These are phyloP conservation scores for Drosophila maculinotata DNA, from an alignment of 2,888 invertebrate genomes.

Conservation along the genomic window DNA sequence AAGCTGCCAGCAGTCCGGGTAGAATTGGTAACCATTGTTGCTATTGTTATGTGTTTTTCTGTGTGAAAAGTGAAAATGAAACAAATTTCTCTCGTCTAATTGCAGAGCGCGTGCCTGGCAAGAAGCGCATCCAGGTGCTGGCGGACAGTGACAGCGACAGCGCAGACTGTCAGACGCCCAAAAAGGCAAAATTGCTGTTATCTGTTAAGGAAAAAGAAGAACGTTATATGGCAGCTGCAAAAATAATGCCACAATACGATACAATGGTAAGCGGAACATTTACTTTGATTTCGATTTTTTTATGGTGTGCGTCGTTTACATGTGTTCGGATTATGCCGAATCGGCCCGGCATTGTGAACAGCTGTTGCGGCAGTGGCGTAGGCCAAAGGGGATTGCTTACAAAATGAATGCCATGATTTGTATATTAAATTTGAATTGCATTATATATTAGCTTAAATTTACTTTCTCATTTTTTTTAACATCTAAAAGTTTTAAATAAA, in stretches of 20 bases:
- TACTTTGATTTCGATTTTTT: neutral
- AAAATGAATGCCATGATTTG: neutral
- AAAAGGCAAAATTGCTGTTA: constrained; percentile 79
- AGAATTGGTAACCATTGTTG: constrained; percentile 63
- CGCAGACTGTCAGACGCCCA: constrained; percentile 72
- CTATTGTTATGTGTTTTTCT: constrained; percentile 3
- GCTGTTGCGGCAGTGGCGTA: constrained; percentile 63
- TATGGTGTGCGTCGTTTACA: constrained; percentile 38
- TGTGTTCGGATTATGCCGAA: constrained; percentile 64
- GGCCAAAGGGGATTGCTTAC: constrained; percentile 4
- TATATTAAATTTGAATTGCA: too few species aligned
- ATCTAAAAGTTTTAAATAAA: too few species aligned
- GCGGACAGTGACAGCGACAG: constrained; percentile 84
- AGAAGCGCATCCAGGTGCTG: constrained; percentile 83
- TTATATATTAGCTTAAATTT: too few species aligned
- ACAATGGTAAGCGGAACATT: constrained; percentile 81
- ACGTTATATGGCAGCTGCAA: constrained; percentile 82
- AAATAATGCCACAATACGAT: constrained; percentile 83
- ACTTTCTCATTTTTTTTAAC: too few species aligned
- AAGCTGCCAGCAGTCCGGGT: constrained; percentile 55
- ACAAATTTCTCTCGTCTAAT: constrained; percentile 1
- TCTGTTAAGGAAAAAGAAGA: constrained; percentile 83
- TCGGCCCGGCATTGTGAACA: constrained; percentile 66
- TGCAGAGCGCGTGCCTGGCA: constrained; percentile 83
- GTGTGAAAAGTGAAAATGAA: neutral